These are phyloP conservation scores for Meteorus cinctellus DNA, from an alignment of 2,888 invertebrate genomes.

Conservation along the genomic window DNA sequence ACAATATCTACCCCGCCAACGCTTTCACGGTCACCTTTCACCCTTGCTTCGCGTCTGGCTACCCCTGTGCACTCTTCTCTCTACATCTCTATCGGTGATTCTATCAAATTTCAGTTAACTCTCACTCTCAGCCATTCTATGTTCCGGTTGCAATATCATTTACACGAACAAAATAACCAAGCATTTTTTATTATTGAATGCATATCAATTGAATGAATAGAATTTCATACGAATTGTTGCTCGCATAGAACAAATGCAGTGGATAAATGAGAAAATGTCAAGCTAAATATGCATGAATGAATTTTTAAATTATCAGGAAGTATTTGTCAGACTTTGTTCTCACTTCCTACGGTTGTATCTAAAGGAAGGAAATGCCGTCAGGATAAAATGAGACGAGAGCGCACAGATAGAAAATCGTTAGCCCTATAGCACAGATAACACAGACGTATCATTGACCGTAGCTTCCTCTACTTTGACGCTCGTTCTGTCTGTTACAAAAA, in stretches of 20 bases:
- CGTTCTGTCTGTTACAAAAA: constrained; percentile 3
- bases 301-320: constrained; percentile 9
- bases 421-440: constrained; percentile 41
- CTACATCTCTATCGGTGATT: background rate
- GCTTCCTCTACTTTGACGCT: constrained; percentile 22
- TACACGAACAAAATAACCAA: background rate
- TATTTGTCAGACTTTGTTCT: background rate
- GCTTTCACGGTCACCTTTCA: constrained; percentile 48
- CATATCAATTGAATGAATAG: too few relatives aligned
- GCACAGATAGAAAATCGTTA: constrained; percentile 58
- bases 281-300: background rate
- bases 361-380: constrained; percentile 64
- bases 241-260: background rate
- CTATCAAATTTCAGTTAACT: constrained; percentile 36
- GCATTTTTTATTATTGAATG: background rate
- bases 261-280: background rate
- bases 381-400: constrained; percentile 61
- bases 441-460: constrained; percentile 41
- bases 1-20: constrained; percentile 36
- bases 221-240: background rate
- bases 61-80: background rate
- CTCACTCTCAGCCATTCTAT: constrained; percentile 11
- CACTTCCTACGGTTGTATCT: constrained; percentile 47
- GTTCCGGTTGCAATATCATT: background rate
- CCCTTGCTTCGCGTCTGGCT: constrained; percentile 41